phyloP scores from a whole-genome alignment of 2,113 vertebrate genomes.

The Trematocara unimaculatum region DNA sequence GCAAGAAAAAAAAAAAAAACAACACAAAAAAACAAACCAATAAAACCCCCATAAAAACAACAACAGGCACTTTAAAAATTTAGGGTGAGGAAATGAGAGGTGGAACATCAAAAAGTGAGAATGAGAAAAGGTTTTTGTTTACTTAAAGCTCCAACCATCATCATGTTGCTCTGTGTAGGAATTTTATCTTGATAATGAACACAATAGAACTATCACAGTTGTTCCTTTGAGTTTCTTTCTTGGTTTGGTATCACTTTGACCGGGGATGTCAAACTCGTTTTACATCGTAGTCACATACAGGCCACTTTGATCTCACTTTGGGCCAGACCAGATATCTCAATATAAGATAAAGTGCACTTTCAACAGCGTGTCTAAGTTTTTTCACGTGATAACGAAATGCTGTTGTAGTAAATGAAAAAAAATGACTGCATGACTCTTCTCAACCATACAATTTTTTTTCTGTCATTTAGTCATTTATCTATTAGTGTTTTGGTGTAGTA shows the following conservation, averaged over 20 bases:
- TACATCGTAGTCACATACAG: background rate
- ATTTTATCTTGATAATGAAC: background rate
- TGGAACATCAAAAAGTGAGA: background rate
- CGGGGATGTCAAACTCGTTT: background rate
- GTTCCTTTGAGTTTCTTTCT: background rate
- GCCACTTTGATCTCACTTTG: background rate
- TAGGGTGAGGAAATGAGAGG: fast-evolving
- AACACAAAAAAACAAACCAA: fast-evolving
- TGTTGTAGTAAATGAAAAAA: background rate
- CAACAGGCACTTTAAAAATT: background rate
- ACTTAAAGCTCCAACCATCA: background rate
- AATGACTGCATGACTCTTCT: background rate
- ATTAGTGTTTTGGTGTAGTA: fast-evolving
- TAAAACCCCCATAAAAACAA: fast-evolving
- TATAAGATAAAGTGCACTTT: background rate
- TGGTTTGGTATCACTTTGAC: background rate
- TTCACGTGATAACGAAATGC: fast-evolving
- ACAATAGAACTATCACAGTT: background rate
- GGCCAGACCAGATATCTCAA: background rate
- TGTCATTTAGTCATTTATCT: background rate
- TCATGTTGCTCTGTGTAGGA: background rate
- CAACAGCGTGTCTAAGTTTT: background rate
- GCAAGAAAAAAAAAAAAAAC: background rate
- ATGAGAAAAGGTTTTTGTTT: background rate
- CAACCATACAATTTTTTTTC: background rate